These are phyloP conservation scores for Papilio protenor DNA, from an alignment of 2,888 invertebrate species.

Conservation along the genomic window DNA sequence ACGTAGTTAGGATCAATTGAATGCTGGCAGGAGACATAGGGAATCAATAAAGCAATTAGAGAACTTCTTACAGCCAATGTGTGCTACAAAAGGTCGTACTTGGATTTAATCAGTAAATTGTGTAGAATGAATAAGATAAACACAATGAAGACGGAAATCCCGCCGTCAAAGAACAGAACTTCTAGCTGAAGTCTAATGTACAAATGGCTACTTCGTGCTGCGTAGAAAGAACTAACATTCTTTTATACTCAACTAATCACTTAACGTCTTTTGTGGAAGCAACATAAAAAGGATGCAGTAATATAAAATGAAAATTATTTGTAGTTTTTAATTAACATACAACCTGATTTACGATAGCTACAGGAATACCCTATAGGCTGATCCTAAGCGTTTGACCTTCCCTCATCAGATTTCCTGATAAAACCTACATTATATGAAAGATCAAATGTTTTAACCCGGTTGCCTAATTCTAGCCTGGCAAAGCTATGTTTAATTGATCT, in stretches of 20 bases:
- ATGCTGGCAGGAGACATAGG: background rate
- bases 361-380: background rate
- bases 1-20: background rate
- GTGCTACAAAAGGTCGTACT: background rate
- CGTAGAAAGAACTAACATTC: conserved; percentile 14
- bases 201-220: background rate
- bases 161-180: conserved; percentile 4
- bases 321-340: background rate
- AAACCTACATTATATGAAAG: too few relatives aligned
- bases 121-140: background rate
- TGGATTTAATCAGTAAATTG: background rate
- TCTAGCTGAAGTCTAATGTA: background rate
- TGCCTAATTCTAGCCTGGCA: too few relatives aligned
- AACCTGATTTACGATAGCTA: background rate
- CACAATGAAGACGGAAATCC: conserved; percentile 1
- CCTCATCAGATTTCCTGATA: too few relatives aligned
- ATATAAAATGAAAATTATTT: background rate
- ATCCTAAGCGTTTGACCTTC: too few relatives aligned
- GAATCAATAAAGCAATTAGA: background rate
- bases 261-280: background rate
- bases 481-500: too few relatives aligned
- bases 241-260: conserved; percentile 4
- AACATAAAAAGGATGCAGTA: background rate
- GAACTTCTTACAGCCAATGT: background rate
- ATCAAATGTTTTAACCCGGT: too few relatives aligned